A percentile compares a stretch with the other conserved stretches of the same genome.
phyloP scores from a whole-genome alignment of 2,113 vertebrate genomes.

The Vidua macroura region DNA sequence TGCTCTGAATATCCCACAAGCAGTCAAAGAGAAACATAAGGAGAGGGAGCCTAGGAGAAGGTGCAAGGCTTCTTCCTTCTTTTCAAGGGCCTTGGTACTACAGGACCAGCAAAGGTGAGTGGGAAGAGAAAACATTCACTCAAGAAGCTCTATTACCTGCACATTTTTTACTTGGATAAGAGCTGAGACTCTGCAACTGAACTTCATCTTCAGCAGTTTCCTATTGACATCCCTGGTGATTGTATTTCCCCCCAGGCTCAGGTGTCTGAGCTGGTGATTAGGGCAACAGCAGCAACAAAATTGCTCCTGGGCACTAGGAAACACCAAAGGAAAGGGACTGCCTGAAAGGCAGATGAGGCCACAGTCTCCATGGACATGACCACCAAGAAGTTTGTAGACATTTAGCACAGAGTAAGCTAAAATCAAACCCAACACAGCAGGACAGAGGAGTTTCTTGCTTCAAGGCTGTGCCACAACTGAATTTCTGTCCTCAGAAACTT shows the following conservation, averaged over 20 bases:
- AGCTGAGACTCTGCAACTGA: not conserved
- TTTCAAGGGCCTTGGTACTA: not conserved
- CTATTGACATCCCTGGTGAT: not conserved
- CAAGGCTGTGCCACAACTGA: not conserved
- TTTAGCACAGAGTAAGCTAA: not conserved
- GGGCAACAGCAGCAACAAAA: not conserved
- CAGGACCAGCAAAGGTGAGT: not conserved
- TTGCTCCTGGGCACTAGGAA: not conserved
- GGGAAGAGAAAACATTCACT: not conserved
- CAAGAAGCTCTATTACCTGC: not conserved
- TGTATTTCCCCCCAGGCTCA: not conserved
- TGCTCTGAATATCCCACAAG: not conserved
- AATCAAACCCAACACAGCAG: not conserved
- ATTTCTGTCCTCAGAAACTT: not conserved
- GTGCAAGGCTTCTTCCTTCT: not conserved
- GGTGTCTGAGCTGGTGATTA: not conserved
- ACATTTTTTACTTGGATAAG: not conserved
- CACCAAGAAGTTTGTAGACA: not conserved
- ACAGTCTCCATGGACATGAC: rapidly evolving
- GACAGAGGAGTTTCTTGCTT: not conserved
- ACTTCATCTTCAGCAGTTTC: not conserved
- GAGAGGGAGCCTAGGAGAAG: not conserved
- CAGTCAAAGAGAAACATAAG: not conserved
- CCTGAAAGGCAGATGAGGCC: not conserved
- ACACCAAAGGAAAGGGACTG: not conserved